Base-by-base conservation (phyloP, 1,140 invertebrate species). In the Drosophila funebris region DNA sequence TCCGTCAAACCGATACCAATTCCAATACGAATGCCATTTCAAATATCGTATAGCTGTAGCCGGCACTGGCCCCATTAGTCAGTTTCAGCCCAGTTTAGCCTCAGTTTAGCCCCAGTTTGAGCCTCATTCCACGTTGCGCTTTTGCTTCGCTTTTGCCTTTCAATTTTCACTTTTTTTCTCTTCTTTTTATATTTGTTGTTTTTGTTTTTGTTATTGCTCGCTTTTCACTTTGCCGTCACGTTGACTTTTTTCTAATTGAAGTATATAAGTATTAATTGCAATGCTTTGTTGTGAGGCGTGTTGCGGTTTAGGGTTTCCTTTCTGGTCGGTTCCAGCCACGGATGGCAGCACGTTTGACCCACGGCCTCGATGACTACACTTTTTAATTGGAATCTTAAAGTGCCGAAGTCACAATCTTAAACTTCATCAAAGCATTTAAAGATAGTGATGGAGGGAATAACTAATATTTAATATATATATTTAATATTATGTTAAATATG, bases 221-320 rank as follows among this genome's bases (percentile, higher is more conserved):
- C 57, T 13, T 66, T 63, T 63, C 31, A 44, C 41, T 76, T 76
- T 58, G 48, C 44, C 50, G 66, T 71, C 64, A 67, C 74, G 63
- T 78, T 58, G 71, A 78, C 62, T 66, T 62, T 58, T 77, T 68
- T 71, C 70, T 85, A 87, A 85, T 81, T 88, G 78, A 82, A 81
- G 82, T 71, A 71, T 80, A 76, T 77, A 82, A 78, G 83, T 78
- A 87, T 87, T 85, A 85, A 85, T 85, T 85, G 82, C 82, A 87
- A 76, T 72, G 78, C 78, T 73, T 87, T 78, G 78, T 85, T 78
- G 58, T 48, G 50, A 61, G 63, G 63, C 81, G 76, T 71, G 76
- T 50, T 61, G 73, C 31, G 82, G 82, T 69, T 63, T 56, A 72
- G 54, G 73, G 60, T 61, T 73, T 58, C 20, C 61, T 43, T 31